A percentile compares a stretch with the other conserved stretches of the same genome.
Evolutionary conservation across 2,888 invertebrate species (phyloP).

Genomic region (Neoaliturus tenellus): DNA sequence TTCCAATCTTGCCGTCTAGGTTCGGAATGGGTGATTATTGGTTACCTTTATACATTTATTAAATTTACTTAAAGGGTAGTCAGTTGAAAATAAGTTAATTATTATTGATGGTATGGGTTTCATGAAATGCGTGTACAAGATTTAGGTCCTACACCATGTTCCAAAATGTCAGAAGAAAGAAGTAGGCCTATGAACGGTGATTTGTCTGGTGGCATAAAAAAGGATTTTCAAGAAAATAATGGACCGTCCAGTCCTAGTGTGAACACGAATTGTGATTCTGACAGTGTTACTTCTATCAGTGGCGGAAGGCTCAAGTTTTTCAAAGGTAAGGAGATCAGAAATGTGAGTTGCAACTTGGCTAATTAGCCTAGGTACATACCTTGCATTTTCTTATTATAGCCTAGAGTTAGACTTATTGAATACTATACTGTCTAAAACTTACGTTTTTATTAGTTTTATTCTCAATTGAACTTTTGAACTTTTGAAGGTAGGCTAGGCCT

Average conservation of each 20-base stretch:
- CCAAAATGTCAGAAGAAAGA: constrained; percentile 69
- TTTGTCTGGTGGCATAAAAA: constrained; percentile 57
- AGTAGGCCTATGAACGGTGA: constrained; percentile 67
- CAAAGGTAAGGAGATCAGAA: constrained; percentile 85
- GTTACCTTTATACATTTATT: background rate
- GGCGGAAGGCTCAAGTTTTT: constrained; percentile 89
- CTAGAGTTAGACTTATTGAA: no score
- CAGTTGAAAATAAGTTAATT: constrained; percentile 26
- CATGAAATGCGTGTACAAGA: constrained; percentile 69
- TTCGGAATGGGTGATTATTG: constrained; percentile 58
- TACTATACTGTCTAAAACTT: no score
- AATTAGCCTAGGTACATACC: no score
- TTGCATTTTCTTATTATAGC: no score
- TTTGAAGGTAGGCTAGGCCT: no score
- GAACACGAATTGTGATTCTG: constrained; percentile 59
- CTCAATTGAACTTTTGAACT: no score
- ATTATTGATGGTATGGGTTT: constrained; percentile 48
- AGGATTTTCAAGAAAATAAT: constrained; percentile 58
- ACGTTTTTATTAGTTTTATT: no score
- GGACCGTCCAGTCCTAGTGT: constrained; percentile 62
- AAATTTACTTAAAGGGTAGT: background rate
- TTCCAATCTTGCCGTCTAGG: constrained; percentile 57
- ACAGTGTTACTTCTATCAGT: constrained; percentile 69
- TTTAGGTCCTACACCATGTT: constrained; percentile 69
- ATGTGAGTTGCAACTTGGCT: no score